Percentiles rank a stretch among this genome's conserved stretches.
These are phyloP conservation scores for Caenorhabditis inopinata DNA, from an alignment of 1,140 invertebrate species.

Conservation along the genomic window DNA sequence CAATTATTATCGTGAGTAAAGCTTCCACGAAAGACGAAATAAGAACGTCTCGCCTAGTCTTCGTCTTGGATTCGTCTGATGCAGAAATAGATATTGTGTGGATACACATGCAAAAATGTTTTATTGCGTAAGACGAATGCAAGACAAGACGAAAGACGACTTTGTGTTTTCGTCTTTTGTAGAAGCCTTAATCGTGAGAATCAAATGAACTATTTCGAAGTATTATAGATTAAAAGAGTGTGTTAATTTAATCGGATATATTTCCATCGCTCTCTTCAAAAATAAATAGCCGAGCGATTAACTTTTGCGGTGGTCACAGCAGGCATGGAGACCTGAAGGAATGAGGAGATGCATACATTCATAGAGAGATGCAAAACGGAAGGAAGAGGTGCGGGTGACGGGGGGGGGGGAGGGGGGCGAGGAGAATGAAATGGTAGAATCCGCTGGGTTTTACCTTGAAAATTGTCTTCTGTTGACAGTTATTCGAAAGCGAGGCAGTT, in stretches of 20 bases:
- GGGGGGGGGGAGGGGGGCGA: not conserved
- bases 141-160: not conserved
- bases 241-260: not conserved
- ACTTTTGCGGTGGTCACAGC: not conserved
- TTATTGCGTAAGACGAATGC: not conserved
- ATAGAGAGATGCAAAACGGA: not conserved
- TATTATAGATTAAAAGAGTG: not conserved
- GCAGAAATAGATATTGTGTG: too few species aligned
- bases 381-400: not conserved
- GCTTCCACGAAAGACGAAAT: too few species aligned
- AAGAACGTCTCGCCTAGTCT: too few species aligned
- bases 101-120: too few species aligned
- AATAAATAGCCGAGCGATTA: conserved; percentile 3
- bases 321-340: not conserved
- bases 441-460: conserved; percentile 27
- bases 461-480: conserved; percentile 30
- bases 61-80: too few species aligned
- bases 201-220: not conserved
- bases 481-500: not conserved
- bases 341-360: not conserved
- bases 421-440: conserved; percentile 24
- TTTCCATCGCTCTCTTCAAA: not conserved
- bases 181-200: too few species aligned
- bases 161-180: too few species aligned
- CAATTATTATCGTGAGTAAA: too few species aligned